Evolutionary conservation across 2,113 vertebrate genomes (phyloP).

Genomic region (Barnardius zonarius): DNA sequence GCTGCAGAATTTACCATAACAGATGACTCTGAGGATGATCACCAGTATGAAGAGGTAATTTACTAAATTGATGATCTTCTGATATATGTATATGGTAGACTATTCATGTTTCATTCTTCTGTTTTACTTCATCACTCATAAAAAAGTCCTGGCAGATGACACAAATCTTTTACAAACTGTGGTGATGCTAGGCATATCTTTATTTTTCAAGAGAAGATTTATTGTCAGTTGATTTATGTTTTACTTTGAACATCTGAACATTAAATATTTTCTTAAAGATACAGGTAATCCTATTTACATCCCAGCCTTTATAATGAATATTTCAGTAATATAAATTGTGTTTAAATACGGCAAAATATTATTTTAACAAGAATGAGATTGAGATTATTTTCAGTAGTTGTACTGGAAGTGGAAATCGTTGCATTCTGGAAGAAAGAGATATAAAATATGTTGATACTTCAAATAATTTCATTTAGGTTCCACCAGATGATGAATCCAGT

Average conservation of each 20-base stretch:
- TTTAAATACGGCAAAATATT: not conserved
- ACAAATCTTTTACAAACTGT: not conserved
- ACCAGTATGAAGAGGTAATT: slow-evolving; percentile 81
- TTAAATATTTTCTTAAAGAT: not conserved
- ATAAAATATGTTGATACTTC: not conserved
- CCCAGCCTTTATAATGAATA: not conserved
- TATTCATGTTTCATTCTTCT: not conserved
- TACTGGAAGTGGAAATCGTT: not conserved
- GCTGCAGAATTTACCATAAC: slow-evolving; percentile 64
- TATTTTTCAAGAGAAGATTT: not conserved
- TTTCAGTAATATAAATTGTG: not conserved
- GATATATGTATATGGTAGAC: not conserved
- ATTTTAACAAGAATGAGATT: not conserved
- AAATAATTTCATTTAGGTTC: slow-evolving; percentile 57
- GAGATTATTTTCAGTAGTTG: not conserved
- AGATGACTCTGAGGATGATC: slow-evolving; percentile 74
- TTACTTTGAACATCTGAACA: not conserved
- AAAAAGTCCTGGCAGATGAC: not conserved
- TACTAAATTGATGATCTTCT: not conserved
- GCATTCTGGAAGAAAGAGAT: not conserved
- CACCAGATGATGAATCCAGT: slow-evolving; percentile 74
- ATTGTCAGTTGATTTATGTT: not conserved
- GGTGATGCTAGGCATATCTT: not conserved
- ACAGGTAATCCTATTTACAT: not conserved
- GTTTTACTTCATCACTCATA: not conserved